These are phyloP conservation scores for Onychorhynchus coronatus DNA, from an alignment of 2,113 vertebrate genomes.

Conservation along the genomic window DNA sequence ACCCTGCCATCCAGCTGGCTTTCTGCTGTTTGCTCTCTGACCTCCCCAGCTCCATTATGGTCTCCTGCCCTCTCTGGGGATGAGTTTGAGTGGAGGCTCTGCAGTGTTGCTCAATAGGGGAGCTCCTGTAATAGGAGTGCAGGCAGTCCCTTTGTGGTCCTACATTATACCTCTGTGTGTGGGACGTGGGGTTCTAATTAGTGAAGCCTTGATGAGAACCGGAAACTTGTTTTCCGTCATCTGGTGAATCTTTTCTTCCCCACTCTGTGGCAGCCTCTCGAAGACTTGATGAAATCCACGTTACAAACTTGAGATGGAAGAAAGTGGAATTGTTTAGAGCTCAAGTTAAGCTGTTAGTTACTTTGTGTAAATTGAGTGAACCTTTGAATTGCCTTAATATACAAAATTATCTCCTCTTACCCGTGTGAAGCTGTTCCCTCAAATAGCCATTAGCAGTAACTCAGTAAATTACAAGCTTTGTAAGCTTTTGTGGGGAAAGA, in stretches of 20 bases:
- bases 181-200: not conserved
- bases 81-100: not conserved
- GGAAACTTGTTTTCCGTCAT: not conserved
- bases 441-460: not conserved
- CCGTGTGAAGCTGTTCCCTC: not conserved
- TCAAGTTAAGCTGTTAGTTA: conserved; percentile 4
- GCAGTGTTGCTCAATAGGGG: fast-evolving
- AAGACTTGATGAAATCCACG: not conserved
- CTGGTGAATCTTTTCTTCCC: not conserved
- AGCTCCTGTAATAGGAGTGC: fast-evolving
- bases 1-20: not conserved
- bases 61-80: not conserved
- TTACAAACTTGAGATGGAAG: not conserved
- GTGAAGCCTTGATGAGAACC: not conserved
- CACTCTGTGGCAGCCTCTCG: not conserved
- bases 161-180: fast-evolving
- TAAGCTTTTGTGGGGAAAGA: conserved; percentile 9
- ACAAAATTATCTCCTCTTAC: not conserved
- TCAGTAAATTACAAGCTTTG: not conserved
- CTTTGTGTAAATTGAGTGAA: conserved; percentile 16
- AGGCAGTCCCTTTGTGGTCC: fast-evolving
- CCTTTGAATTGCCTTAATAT: not conserved
- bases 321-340: not conserved
- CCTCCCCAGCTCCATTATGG: fast-evolving
- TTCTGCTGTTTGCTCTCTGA: not conserved